Base-by-base conservation (phyloP, 2,888 invertebrate genomes). In the Anticlea derivata region DNA sequence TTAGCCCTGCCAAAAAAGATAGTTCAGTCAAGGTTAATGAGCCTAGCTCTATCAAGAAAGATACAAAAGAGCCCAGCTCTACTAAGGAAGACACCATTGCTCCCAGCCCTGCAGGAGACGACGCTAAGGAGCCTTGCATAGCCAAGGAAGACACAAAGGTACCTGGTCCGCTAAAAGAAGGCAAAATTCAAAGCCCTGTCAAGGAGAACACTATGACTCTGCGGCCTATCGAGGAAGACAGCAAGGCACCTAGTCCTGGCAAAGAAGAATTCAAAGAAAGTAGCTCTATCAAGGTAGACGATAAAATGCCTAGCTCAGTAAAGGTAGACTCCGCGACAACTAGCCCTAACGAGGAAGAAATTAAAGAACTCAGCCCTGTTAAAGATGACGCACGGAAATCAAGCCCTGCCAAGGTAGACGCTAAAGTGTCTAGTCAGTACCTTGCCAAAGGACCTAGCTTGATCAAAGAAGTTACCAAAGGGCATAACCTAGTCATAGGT, bases 331-430 rank as follows among this genome's bases (percentile, higher is more conserved):
- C 23, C 0, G 46, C 48, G 5, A 10, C 1, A 7, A 3, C 8
- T 4, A 49, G 39, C 6, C 20, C 24, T 7, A 6, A 10, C 1
- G 26, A 46, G 0, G 5, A 7, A 4, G 37, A 48, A 3, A 24
- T 45, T 5, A 53, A 43, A n/a, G 13, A n/a, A n/a, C 31, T 33
- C n/a, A 58, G 50, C 8, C 17, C 35, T 7, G 10, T 46, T n/a
- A 48, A 27, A 7, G 13, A 38, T 4, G 37, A 26, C n/a, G 4
- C 7, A 2, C 13, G 46, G 10, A 5, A 5, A 7, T 6, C 34
- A 1, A 58, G 45, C 17, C 27, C 37, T 23, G 31, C 39, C 17
- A 48, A 26, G 4, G 24, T 31, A 1, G 57, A 53, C 17, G n/a
- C n/a, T n/a, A 2, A 17, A 17, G 17, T 17, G 4, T 17, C 17